phyloP scores from a whole-genome alignment of 2,113 vertebrate genomes.

The Fregata magnificens region DNA sequence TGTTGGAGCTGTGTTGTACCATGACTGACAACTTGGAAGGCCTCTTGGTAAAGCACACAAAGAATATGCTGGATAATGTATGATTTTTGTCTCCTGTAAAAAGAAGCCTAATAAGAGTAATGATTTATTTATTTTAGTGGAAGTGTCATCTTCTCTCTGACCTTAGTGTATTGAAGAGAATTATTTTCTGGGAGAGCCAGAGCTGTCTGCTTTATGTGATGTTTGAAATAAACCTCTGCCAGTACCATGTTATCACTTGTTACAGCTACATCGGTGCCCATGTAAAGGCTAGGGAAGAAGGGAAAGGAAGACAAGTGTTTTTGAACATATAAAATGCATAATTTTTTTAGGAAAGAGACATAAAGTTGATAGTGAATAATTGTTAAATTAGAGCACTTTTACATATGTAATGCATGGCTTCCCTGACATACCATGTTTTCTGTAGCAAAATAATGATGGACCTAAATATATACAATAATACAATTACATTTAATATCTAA shows the following conservation, averaged over 20 bases:
- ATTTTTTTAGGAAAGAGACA: neutral
- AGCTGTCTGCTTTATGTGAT: neutral
- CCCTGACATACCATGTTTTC: neutral
- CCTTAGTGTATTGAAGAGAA: neutral
- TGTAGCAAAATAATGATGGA: neutral
- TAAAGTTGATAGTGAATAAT: neutral
- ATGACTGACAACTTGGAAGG: constrained; percentile 59
- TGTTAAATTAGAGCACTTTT: neutral
- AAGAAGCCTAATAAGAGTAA: neutral
- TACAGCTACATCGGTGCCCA: neutral
- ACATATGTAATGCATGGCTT: neutral
- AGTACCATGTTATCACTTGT: neutral
- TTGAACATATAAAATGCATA: neutral
- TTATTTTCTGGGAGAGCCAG: neutral
- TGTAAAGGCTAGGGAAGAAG: neutral
- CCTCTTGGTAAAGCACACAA: constrained; percentile 29
- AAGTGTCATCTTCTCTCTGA: neutral
- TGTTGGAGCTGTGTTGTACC: neutral
- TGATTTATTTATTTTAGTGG: constrained; percentile 12
- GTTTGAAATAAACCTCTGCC: neutral
- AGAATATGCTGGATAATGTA: neutral
- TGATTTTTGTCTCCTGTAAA: constrained; percentile 6
- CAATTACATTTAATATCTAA: neutral
- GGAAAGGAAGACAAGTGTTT: neutral
- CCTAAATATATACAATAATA: neutral